A percentile compares a stretch with the other conserved stretches of the same genome.
These are phyloP conservation scores for Scolopax mira DNA, from an alignment of 2,113 vertebrate species.

Conservation along the genomic window DNA sequence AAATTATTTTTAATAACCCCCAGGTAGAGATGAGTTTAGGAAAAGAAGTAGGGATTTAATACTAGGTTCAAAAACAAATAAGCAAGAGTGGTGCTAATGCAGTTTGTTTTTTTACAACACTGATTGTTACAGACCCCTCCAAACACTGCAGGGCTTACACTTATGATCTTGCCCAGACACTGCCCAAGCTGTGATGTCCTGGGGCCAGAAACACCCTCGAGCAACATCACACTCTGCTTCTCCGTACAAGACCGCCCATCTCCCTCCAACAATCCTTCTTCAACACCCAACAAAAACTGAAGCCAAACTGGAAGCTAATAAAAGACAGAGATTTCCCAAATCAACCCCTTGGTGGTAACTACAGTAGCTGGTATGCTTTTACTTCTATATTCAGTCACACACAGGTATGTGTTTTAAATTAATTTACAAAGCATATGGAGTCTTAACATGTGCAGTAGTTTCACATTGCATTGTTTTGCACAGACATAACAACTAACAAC, in stretches of 20 bases:
- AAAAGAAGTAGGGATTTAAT: neutral
- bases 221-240: neutral
- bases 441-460: neutral
- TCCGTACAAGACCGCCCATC: neutral
- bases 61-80: neutral
- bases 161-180: neutral
- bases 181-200: neutral
- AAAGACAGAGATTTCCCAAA: neutral
- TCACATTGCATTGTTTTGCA: fast-evolving
- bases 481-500: neutral
- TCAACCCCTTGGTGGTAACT: neutral
- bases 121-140: neutral
- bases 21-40: neutral
- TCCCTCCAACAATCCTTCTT: neutral
- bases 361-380: neutral
- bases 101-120: neutral
- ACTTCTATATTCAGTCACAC: neutral
- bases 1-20: neutral
- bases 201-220: neutral
- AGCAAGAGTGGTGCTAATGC: neutral
- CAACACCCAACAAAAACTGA: neutral
- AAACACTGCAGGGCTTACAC: neutral
- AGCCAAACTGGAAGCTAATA: neutral
- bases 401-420: neutral
- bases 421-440: neutral